These are phyloP conservation scores for Yponomeuta plumbellus DNA, from an alignment of 2,888 invertebrate genomes.

Conservation along the genomic window DNA sequence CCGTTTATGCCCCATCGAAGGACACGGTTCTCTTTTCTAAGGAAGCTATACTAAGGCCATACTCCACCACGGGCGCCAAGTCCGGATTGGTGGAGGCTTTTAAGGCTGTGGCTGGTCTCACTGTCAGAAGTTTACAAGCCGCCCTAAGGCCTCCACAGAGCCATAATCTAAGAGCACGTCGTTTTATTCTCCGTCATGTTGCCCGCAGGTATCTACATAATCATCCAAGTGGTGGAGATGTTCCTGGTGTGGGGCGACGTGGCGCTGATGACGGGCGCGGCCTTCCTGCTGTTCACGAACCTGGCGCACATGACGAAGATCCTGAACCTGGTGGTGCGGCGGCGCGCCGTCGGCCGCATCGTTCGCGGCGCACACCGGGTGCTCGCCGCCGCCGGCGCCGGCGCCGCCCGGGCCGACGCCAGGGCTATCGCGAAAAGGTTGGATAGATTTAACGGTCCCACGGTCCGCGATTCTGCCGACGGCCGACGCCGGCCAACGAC, in stretches of 20 bases:
- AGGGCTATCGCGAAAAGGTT: slow-evolving; percentile 47
- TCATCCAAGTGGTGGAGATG: slow-evolving; percentile 66
- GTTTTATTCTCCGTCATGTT: background rate
- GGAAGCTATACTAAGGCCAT: no score
- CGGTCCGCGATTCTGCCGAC: no score
- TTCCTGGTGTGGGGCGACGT: slow-evolving; percentile 63
- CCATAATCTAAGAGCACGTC: background rate
- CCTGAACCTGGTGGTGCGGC: slow-evolving; percentile 43
- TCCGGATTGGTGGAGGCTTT: no score
- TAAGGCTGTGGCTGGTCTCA: no score
- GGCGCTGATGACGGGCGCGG: slow-evolving; percentile 60
- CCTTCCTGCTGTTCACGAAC: slow-evolving; percentile 65
- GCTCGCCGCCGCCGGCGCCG: slow-evolving; percentile 31
- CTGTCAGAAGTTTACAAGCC: no score
- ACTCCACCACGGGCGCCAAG: no score
- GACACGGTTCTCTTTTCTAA: no score
- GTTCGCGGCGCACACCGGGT: slow-evolving; percentile 40
- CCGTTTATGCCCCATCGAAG: no score
- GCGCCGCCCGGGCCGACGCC: slow-evolving; percentile 29
- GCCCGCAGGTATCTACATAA: slow-evolving; percentile 50
- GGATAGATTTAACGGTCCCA: background rate
- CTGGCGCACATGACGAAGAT: slow-evolving; percentile 60
- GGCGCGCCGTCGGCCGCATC: slow-evolving; percentile 39
- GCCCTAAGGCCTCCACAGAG: no score
- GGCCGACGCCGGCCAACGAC: no score